Evolutionary conservation across 2,113 vertebrate genomes (phyloP).

Genomic region (Sakesphorus luctuosus): DNA sequence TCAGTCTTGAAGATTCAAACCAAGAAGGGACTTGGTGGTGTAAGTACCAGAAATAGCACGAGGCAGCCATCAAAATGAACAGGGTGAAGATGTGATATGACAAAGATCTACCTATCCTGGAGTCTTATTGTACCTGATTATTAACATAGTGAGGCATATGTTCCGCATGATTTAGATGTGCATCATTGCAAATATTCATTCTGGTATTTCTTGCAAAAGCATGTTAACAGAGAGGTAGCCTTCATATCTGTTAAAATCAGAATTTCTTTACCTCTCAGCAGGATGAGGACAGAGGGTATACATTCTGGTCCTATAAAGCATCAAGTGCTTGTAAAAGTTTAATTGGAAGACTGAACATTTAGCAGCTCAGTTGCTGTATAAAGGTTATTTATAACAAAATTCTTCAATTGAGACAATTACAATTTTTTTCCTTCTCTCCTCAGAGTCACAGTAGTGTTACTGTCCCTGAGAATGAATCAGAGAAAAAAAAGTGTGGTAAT

Average conservation of each 20-base stretch:
- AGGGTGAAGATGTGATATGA: background rate
- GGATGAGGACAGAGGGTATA: background rate
- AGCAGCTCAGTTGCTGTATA: background rate
- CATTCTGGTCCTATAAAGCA: background rate
- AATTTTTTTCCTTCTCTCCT: background rate
- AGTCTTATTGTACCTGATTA: background rate
- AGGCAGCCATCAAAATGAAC: background rate
- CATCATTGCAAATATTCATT: background rate
- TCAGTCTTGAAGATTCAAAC: background rate
- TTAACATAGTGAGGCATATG: background rate
- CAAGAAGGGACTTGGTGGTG: fast-evolving
- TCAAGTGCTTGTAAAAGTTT: background rate
- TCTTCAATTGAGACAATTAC: background rate
- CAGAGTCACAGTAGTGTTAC: background rate
- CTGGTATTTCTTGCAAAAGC: background rate
- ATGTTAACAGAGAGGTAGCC: background rate
- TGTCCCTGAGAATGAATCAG: background rate
- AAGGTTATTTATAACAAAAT: background rate
- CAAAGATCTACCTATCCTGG: background rate
- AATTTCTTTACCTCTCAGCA: background rate
- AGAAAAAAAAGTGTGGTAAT: background rate
- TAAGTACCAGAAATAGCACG: background rate
- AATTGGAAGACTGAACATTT: background rate
- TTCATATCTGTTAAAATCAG: background rate
- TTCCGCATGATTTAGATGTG: background rate